Evolutionary conservation across 2,113 vertebrate genomes (phyloP), one percentile per base, ranked within the genome.

Genomic region (Tamias sibiricus): DNA sequence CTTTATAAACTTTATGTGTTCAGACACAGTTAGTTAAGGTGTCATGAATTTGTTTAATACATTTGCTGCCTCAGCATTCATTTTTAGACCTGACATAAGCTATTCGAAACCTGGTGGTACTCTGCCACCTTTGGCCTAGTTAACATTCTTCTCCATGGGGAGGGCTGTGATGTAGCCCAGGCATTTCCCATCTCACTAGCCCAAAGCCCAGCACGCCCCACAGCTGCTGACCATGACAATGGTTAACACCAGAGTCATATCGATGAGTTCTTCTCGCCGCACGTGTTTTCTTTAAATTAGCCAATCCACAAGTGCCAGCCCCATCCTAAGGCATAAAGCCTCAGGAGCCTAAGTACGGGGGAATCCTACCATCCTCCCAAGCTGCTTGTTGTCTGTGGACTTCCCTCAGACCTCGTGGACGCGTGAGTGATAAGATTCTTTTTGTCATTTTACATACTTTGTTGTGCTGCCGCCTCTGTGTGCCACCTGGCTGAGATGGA

Each of bases 301-400:
- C 28, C 64, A 64, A 26, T 13, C 52, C 14, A 16, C 10, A 14
- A 4, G 7, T 30, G 6, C 42, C 28, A 5, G 71, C 40, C 26
- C 30, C 8, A 47, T 17, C 42, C 40, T 3, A 2, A 17, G 3
- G 9, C 6, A 5, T 26, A 42, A 49, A 3, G 22, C n/a, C 47
- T 3, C 1, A 0, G 12, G 19, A 22, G 10, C 6, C 5, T 13
- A 24, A 5, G 5, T 13, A 20, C 8, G 49, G 42, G 40, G 49
- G 2, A 22, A 37, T 32, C 9, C 19, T 10, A 1, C 2, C 8
- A 22, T 6, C 3, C 12, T 0, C 1, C 5, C 3, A 26, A 35
- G 35, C 44, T 8, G 6, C 8, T 6, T 3, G 3, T 28, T 17
- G 14, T 66, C 62, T 30, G 52, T 4, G 7, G 37, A 75, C 20